These are phyloP conservation scores for Pherbina coryleti DNA, from an alignment of 2,888 invertebrate genomes.

Conservation along the genomic window DNA sequence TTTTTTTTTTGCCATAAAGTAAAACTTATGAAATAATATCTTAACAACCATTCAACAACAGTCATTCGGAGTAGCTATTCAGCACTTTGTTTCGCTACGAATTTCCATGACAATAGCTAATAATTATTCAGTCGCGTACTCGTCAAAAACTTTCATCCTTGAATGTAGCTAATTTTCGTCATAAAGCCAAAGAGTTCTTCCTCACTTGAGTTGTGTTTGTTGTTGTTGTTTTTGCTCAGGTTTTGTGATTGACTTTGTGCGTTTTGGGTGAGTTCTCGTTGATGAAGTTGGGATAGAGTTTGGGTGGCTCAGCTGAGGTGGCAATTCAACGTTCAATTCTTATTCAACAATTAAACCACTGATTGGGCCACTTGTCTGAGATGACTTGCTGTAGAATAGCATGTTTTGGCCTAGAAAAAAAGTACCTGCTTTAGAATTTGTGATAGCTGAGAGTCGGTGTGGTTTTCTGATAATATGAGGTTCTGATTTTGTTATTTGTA, in stretches of 20 bases:
- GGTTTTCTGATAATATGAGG: no score
- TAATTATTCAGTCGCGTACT: background rate
- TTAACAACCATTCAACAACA: background rate
- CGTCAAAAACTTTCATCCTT: slow-evolving; percentile 10
- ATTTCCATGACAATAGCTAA: slow-evolving; percentile 3
- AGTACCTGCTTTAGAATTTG: no score
- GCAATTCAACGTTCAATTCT: slow-evolving; percentile 10
- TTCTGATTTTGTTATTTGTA: no score
- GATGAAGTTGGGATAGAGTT: background rate
- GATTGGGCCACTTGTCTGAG: slow-evolving; percentile 23
- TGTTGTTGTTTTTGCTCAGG: no score
- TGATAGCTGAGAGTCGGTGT: no score
- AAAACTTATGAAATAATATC: slow-evolving; percentile 8
- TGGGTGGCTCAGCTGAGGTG: background rate
- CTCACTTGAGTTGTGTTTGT: background rate
- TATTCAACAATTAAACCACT: slow-evolving; percentile 21
- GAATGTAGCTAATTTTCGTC: slow-evolving; percentile 10
- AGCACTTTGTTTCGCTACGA: background rate
- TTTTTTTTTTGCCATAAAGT: background rate
- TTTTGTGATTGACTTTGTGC: no score
- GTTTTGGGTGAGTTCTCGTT: no score
- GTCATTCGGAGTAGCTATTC: background rate
- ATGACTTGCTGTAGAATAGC: background rate
- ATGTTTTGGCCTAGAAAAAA: no score
- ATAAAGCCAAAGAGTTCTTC: background rate